Percentiles rank a stretch among this genome's conserved stretches.
Conservation (phyloP, 2,113 vertebrate species). For the Atherinomorus stipes region DNA sequence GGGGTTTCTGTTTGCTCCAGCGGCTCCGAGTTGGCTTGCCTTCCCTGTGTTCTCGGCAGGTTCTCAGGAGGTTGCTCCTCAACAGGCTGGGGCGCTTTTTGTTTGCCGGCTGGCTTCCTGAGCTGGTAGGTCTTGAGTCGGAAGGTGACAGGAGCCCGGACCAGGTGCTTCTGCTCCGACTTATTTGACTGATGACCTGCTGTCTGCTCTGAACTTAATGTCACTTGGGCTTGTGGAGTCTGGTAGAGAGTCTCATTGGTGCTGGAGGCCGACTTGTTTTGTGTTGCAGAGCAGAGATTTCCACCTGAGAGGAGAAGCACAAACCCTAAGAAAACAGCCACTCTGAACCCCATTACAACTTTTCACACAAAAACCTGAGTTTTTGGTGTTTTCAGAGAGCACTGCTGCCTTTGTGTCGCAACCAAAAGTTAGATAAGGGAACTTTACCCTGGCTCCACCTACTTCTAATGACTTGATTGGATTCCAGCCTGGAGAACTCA, state of each 20-base stretch:
- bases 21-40: neutral
- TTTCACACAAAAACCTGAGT: constrained; percentile 15
- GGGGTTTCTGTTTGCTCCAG: neutral
- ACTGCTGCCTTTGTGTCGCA: constrained; percentile 3
- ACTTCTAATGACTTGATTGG: constrained; percentile 68
- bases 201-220: neutral
- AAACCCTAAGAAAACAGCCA: constrained; percentile 6
- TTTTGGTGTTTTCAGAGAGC: constrained; percentile 21
- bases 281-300: neutral
- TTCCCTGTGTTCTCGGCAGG: neutral
- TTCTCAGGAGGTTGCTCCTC: neutral
- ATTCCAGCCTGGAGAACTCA: constrained; percentile 55
- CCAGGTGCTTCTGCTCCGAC: neutral
- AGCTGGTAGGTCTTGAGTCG: constrained; percentile 50
- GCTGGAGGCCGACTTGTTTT: neutral
- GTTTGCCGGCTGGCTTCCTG: constrained; percentile 6
- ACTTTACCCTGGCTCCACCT: constrained; percentile 41
- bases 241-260: constrained; percentile 24
- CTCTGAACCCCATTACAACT: constrained; percentile 49
- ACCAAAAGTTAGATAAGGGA: constrained; percentile 25
- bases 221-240: neutral
- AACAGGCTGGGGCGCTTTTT: neutral
- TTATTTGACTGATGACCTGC: neutral
- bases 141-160: neutral
- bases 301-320: constrained; percentile 49